Percentiles rank a stretch among this genome's conserved stretches.
These are phyloP conservation scores for Onthophagus sagittarius DNA, from an alignment of 2,888 invertebrate species.

Conservation along the genomic window DNA sequence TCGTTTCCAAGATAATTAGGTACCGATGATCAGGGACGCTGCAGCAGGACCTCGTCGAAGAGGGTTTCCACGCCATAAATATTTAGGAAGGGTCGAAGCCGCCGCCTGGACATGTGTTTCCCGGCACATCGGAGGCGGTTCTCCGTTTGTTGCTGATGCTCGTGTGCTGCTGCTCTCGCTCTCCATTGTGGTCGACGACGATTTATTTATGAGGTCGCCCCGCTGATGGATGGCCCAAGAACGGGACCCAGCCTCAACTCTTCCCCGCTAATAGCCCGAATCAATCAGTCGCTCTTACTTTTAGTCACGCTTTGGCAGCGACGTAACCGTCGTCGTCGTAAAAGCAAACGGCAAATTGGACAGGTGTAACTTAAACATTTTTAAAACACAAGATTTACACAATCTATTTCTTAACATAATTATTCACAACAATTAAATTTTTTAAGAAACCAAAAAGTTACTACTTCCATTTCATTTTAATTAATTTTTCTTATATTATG, in stretches of 20 bases:
- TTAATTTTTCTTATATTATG: no score
- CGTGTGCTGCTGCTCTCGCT: constrained; percentile 5
- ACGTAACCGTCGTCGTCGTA: not conserved
- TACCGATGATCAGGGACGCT: constrained; percentile 38
- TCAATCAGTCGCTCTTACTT: constrained; percentile 42
- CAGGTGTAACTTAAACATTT: constrained; percentile 1
- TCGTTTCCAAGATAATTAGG: constrained; percentile 30
- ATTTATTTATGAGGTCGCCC: constrained; percentile 34
- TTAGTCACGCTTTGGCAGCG: constrained; percentile 38
- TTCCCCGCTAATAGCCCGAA: constrained; percentile 39
- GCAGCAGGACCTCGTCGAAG: constrained; percentile 29
- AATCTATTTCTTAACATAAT: no score
- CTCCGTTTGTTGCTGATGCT: not conserved
- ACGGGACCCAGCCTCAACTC: constrained; percentile 31
- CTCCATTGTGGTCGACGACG: constrained; percentile 22
- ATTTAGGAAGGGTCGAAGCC: constrained; percentile 29
- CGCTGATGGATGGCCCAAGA: constrained; percentile 35
- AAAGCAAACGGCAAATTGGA: constrained; percentile 7
- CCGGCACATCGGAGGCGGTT: not conserved
- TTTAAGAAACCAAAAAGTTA: no score
- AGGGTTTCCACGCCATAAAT: constrained; percentile 26
- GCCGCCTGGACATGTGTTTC: constrained; percentile 2
- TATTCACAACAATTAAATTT: no score
- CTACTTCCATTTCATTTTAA: no score
- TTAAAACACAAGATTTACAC: not conserved